A percentile compares a stretch with the other conserved stretches of the same genome.
phyloP scores from a whole-genome alignment of 2,888 invertebrate genomes.

The Lasioglossum oenotherae region DNA sequence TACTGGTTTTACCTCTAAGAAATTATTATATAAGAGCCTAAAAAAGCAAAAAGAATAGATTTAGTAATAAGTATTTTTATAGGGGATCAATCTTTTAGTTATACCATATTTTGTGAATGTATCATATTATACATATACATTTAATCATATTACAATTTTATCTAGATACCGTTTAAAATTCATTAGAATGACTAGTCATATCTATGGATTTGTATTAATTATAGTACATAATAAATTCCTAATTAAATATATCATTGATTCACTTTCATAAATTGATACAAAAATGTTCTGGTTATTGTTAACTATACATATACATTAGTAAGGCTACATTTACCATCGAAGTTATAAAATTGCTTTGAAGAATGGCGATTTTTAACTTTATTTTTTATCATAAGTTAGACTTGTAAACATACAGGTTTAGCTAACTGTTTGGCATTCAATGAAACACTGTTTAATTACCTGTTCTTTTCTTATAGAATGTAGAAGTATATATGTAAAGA shows the following conservation, averaged over 20 bases:
- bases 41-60: not conserved
- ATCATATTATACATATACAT: not conserved
- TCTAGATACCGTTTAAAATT: not conserved
- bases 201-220: slow-evolving; percentile 3
- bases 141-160: slow-evolving; percentile 7
- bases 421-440: not conserved
- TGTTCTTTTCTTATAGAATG: slow-evolving; percentile 7
- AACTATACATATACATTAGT: not conserved
- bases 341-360: not conserved
- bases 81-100: slow-evolving; percentile 14
- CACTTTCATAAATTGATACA: not conserved
- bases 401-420: slow-evolving; percentile 6
- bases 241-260: slow-evolving; percentile 3
- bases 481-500: not conserved
- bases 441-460: not conserved
- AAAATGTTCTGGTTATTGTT: slow-evolving; percentile 17
- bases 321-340: not conserved
- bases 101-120: slow-evolving; percentile 3
- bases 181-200: not conserved
- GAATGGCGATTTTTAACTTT: not conserved
- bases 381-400: not conserved
- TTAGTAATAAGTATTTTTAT: slow-evolving; percentile 4
- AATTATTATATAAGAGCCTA: slow-evolving; percentile 12
- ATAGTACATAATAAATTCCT: slow-evolving; percentile 15
- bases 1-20: slow-evolving; percentile 23